These are phyloP conservation scores for Zosterops japonicus DNA, from an alignment of 2,113 vertebrate genomes.

Conservation along the genomic window DNA sequence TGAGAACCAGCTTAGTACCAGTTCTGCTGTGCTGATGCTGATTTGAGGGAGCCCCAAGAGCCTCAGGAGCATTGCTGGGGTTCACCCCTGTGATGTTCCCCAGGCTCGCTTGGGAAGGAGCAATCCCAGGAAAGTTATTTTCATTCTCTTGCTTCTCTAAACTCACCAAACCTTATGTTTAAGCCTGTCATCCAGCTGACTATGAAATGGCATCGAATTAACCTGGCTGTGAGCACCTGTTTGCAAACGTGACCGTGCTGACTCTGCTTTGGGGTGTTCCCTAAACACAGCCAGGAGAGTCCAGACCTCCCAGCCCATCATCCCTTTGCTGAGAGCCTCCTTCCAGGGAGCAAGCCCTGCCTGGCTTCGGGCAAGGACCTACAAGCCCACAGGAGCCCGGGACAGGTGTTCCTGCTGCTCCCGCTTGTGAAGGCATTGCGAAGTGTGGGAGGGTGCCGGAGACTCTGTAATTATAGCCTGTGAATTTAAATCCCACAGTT, in stretches of 20 bases:
- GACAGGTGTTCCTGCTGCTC: conserved; percentile 30
- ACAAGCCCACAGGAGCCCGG: not conserved
- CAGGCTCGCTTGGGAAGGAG: accelerated
- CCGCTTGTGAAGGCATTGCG: not conserved
- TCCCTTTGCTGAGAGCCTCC: not conserved
- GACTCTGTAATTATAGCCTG: conserved; percentile 11
- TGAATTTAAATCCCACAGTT: conserved; percentile 33
- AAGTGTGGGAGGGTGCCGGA: not conserved
- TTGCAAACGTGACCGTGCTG: not conserved
- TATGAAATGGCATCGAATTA: not conserved
- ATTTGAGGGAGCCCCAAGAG: too few relatives aligned
- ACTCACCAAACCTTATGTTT: not conserved
- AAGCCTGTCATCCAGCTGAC: not conserved
- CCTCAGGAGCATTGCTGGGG: accelerated
- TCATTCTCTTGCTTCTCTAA: not conserved
- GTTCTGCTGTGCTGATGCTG: not conserved
- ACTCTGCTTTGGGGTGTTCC: not conserved
- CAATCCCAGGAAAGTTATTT: not conserved
- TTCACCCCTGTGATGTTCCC: not conserved
- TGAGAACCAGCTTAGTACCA: too few relatives aligned
- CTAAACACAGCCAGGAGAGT: accelerated
- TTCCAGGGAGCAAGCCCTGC: not conserved
- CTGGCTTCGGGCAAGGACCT: not conserved
- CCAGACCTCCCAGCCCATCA: not conserved
- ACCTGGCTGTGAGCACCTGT: not conserved